Evolutionary conservation across 1,140 invertebrate genomes (phyloP).

Genomic region (Temnothorax nylanderi): DNA sequence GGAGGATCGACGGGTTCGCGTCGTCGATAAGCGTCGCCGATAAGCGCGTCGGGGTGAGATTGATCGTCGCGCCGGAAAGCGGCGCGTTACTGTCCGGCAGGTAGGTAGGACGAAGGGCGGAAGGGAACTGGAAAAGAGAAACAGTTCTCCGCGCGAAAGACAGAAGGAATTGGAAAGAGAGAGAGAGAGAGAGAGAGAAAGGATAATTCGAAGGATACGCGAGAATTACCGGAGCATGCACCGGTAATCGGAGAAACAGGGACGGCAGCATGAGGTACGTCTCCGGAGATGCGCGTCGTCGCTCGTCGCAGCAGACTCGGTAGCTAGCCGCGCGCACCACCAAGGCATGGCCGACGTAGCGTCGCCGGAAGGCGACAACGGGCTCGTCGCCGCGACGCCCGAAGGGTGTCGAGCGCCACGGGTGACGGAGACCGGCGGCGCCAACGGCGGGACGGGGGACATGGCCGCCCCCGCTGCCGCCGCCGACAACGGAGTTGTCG

Average conservation of each 20-base stretch:
- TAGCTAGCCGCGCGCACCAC: not conserved
- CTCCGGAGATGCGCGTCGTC: not conserved
- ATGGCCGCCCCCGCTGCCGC: constrained; percentile 68
- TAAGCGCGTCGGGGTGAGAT: constrained; percentile 22
- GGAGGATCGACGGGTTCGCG: constrained; percentile 10
- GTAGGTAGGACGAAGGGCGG: not conserved
- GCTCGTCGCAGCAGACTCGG: not conserved
- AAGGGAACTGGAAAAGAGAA: not conserved
- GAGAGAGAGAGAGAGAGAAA: not conserved
- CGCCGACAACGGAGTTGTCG: constrained; percentile 56
- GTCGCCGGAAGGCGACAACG: constrained; percentile 75
- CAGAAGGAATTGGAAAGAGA: not conserved
- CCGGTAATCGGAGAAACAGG: not conserved
- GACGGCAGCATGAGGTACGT: not conserved
- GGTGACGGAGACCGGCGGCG: constrained; percentile 73
- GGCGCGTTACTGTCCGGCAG: not conserved
- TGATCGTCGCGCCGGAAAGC: not conserved
- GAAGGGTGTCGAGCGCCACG: constrained; percentile 73
- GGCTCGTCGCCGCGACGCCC: constrained; percentile 72
- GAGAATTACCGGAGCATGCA: not conserved
- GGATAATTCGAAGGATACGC: not conserved
- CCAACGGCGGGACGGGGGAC: constrained; percentile 74
- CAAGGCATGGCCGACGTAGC: constrained; percentile 64
- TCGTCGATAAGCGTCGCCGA: constrained; percentile 36
- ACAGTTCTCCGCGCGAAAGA: not conserved